Evolutionary conservation across 64 coral and sea anemone genomes (phyloP).

Genomic region (Pachyseris speciosa): DNA sequence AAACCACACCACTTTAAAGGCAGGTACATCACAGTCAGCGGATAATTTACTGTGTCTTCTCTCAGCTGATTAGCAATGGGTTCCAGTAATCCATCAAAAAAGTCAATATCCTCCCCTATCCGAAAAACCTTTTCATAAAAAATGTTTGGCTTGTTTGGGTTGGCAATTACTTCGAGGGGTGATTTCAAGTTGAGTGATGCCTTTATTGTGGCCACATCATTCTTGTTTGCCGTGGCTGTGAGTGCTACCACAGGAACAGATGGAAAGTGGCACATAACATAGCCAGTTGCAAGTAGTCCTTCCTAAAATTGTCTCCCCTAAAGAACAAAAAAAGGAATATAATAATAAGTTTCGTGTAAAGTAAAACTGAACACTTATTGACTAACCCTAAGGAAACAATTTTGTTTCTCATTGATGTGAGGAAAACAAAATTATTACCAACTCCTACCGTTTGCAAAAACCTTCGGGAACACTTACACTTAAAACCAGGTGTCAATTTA

Average conservation of each 20-base stretch:
- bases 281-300: constrained; percentile 39
- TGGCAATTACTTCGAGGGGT: constrained; percentile 7
- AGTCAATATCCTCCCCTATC: constrained; percentile 13
- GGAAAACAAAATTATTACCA: too few species aligned
- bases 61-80: constrained; percentile 40
- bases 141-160: too few species aligned
- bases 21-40: constrained; percentile 59
- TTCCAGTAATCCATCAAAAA: neutral
- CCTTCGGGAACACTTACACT: too few species aligned
- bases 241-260: constrained; percentile 37
- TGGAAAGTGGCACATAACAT: constrained; percentile 63
- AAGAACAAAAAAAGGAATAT: constrained; percentile 18
- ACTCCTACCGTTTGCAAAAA: too few species aligned
- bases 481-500: too few species aligned
- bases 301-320: constrained; percentile 65
- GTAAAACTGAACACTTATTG: too few species aligned
- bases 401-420: too few species aligned
- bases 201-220: neutral
- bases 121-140: too few species aligned
- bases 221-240: constrained; percentile 57
- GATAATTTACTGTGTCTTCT: neutral
- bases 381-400: too few species aligned
- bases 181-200: constrained; percentile 35
- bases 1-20: constrained; percentile 64
- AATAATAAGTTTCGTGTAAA: too few species aligned